These are phyloP conservation scores for Nasonovia ribisnigri DNA, from an alignment of 2,888 invertebrate species.

Conservation along the genomic window DNA sequence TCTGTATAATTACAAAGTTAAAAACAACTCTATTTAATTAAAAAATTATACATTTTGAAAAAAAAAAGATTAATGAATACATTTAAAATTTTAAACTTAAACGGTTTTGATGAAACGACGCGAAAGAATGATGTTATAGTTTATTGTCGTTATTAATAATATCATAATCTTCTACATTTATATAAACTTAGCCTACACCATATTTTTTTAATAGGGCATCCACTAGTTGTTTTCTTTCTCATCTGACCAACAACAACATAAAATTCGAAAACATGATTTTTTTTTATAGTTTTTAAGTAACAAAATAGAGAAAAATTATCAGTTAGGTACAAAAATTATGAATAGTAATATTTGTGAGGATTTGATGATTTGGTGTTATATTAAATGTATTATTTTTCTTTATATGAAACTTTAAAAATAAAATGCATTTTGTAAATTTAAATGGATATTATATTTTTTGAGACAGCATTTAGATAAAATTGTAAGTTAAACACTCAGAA, in stretches of 20 bases:
- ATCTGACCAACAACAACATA: neutral
- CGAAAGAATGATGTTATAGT: neutral
- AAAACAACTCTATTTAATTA: neutral
- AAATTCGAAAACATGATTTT: neutral
- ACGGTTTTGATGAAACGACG: neutral
- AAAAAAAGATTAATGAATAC: neutral
- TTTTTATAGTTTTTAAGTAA: neutral
- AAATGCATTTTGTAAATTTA: neutral
- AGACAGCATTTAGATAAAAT: neutral
- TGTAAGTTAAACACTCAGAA: neutral
- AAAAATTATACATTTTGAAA: neutral
- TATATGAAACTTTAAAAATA: neutral
- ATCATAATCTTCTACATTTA: neutral
- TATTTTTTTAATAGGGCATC: neutral
- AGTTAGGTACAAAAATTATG: neutral
- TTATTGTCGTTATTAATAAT: neutral
- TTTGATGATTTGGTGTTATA: neutral
- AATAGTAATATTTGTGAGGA: neutral
- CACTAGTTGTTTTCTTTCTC: neutral
- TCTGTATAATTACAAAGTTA: neutral
- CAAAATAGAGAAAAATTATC: neutral
- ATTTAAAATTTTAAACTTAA: neutral
- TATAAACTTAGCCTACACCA: neutral
- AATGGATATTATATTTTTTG: neutral
- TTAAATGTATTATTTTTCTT: neutral